Evolutionary conservation across 2,797 vertebrate species (phyloP).

Genomic region (Podarcis siculus): DNA sequence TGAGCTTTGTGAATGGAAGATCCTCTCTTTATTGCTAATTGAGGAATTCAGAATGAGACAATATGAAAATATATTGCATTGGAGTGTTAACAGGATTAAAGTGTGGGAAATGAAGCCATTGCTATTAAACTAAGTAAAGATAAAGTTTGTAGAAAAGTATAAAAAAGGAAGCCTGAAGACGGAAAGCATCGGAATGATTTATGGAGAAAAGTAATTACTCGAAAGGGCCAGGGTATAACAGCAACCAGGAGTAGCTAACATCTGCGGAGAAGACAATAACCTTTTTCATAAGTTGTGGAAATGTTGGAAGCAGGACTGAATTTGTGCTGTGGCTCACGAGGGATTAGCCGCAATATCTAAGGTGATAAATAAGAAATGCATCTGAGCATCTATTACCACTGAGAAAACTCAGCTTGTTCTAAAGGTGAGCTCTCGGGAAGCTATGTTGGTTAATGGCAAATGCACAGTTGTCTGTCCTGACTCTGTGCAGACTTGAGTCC

Average conservation of each 20-base stretch:
- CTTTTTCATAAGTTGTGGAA: neutral
- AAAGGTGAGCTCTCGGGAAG: neutral
- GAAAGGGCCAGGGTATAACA: slow-evolving; percentile 19
- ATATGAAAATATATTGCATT: slow-evolving; percentile 40
- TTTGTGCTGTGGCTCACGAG: neutral
- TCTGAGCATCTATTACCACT: neutral
- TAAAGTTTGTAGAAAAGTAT: slow-evolving; percentile 44
- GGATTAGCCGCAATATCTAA: neutral
- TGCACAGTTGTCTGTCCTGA: neutral
- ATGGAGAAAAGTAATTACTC: slow-evolving; percentile 33
- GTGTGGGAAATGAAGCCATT: slow-evolving; percentile 47
- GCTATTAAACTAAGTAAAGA: slow-evolving; percentile 51
- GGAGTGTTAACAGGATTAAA: slow-evolving; percentile 45
- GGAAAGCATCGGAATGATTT: slow-evolving; percentile 53
- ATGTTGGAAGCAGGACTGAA: neutral
- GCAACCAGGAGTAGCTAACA: neutral
- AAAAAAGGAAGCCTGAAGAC: slow-evolving; percentile 52
- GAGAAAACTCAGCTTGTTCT: neutral
- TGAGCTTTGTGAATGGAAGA: slow-evolving; percentile 9
- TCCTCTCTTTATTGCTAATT: slow-evolving; percentile 41
- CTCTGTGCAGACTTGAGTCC: no score
- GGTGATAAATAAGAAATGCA: neutral
- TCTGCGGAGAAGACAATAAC: neutral
- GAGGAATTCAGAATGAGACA: slow-evolving; percentile 44
- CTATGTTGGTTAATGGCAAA: neutral